Base-by-base conservation (phyloP, 2,888 invertebrate genomes). In the Panopea generosa region DNA sequence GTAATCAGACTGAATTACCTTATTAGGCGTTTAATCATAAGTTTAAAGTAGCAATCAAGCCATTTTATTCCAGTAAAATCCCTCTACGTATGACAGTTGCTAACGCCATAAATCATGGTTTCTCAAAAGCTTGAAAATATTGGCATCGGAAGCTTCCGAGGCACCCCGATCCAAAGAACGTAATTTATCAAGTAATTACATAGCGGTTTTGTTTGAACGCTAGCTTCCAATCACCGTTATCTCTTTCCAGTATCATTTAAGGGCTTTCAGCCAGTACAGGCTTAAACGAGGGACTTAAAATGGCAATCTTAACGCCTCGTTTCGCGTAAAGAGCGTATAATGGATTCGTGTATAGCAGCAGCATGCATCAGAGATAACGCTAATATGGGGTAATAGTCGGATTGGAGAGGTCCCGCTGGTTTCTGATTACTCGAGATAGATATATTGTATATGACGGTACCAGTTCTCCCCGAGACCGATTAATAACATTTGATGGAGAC, bases 111-210 rank as follows among this genome's bases (percentile, higher is more conserved):
- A 77, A 77, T 77, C 77, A 77, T 7, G 50, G 63, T 33, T 59
- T 62, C 63, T 68, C 67, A 63, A 67, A 72, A 57, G 52, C 66
- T 63, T 77, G 60, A 60, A 77, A 77, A 73, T 69, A 69, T 66
- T 71, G 9, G 63, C 55, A 73, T 69, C 68, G 77, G 62, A 77
- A 77, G 66, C 77, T 50, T 49, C 60, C 29, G 50, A 56, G 52
- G 69, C 55, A 75, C 68, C 63, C 50, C 47, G 53, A 60, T 57
- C 66, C 73, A 62, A 70, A 73, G 75, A 76, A 76, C 73, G 76
- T 62, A 80, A 80, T 80, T 80, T 73, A 80, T 80, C 80, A 80
- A 76, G 80, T 75, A 80, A 80, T 76, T 80, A 76, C 73, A 80
- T 80, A 70, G 80, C 70, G 70, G 80, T 80, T 80, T 72, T 76